Base-by-base conservation (phyloP, 92 coral and sea anemone species). In the Siderastrea siderea region DNA sequence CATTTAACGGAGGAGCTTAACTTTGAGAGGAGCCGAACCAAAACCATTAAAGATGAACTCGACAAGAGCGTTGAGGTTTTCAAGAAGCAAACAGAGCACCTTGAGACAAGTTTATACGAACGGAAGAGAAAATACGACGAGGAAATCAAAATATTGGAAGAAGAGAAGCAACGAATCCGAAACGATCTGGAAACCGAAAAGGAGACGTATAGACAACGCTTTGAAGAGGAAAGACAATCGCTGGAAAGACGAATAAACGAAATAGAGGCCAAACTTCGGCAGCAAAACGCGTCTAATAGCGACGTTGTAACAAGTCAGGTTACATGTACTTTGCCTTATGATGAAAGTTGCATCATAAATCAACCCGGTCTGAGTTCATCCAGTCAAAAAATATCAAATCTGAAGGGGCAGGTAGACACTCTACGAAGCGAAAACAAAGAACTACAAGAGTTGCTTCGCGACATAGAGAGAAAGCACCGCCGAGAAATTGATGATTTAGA, bases 181-280 rank as follows among this genome's bases (percentile, higher is more conserved):
- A 82, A 53, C 19, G 95, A 92, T 47, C 86, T 92, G 19, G 89
- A 89, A 51, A 89, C 70, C 43, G 95, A 92, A 19, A 92, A 86
- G 64, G 88, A 85, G 63, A 47, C 84, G 6, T 77, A 89, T 67
- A 80, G 77, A 44, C 87, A 77, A 63, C 85, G 87, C 46, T 92
- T 89, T 77, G 95, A 92, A 66, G 88, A 88, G 12, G 93, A 92
- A 68, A 85, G 82, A 48, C 78, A 83, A 26, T 50, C 58, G 0
- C 87, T 88, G 55, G 82, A 68, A 55, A 61, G 58, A 14, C 66
- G 88, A 7, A 66, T 87, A 76, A 78, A 68, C 66, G 92, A 84
- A 48, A 75, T 84, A 47, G 81, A 84, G 59, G 60, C 68, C 47
- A 84, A 75, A 65, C 64, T 84, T n/a, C 48, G 88, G 13, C 61